A percentile compares a stretch with the other conserved stretches of the same genome.
Evolutionary conservation across 2,888 invertebrate genomes (phyloP).

Genomic region (Pherbina coryleti): DNA sequence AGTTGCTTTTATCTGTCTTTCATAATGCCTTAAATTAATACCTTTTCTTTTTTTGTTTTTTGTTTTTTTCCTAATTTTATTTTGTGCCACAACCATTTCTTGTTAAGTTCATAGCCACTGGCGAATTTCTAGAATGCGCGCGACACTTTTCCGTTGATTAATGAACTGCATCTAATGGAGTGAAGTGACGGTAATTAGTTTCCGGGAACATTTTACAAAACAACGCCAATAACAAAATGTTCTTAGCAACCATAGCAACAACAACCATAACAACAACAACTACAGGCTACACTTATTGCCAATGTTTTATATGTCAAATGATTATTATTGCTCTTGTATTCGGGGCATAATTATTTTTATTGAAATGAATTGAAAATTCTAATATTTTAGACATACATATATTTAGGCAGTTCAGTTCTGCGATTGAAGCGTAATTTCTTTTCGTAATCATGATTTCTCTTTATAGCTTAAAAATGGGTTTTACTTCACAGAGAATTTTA

Average conservation of each 20-base stretch:
- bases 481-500: too few species aligned
- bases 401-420: too few species aligned
- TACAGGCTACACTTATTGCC: background rate
- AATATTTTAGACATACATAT: too few species aligned
- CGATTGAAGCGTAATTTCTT: too few species aligned
- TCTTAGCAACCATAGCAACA: background rate
- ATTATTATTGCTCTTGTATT: background rate
- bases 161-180: conserved; percentile 8
- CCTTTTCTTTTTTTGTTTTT: background rate
- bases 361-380: background rate
- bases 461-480: too few species aligned
- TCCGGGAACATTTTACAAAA: background rate
- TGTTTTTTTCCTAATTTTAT: background rate
- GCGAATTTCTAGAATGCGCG: background rate
- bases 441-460: too few species aligned
- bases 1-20: too few species aligned
- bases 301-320: background rate
- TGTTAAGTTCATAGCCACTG: background rate
- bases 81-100: too few species aligned
- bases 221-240: background rate
- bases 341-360: background rate
- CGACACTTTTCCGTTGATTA: background rate
- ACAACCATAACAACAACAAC: background rate
- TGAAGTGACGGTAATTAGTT: background rate
- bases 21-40: background rate